phyloP scores from a whole-genome alignment of 64 coral and sea anemone species.

The Stichodactyla mertensii region DNA sequence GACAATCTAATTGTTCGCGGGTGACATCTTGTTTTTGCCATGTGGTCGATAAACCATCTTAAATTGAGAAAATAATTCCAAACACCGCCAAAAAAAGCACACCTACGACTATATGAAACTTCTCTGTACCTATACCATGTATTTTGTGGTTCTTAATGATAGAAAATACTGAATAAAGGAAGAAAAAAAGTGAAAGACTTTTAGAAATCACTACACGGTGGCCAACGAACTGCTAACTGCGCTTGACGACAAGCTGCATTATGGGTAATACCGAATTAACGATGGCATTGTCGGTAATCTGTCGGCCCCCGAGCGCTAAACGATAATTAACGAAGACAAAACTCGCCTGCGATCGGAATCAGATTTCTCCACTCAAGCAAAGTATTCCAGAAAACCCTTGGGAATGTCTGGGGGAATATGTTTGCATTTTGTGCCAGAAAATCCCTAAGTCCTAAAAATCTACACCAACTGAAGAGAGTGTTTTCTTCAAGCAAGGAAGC shows the following conservation, averaged over 20 bases:
- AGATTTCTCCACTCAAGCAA: neutral
- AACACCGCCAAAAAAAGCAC: neutral
- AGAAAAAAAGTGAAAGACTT: neutral
- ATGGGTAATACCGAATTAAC: neutral
- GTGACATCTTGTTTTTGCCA: conserved; percentile 4
- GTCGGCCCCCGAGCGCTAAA: neutral
- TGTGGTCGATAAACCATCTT: neutral
- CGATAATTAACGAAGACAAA: neutral
- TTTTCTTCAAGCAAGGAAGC: conserved; percentile 21
- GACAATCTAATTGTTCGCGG: neutral
- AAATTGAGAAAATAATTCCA: neutral
- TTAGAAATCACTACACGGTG: neutral
- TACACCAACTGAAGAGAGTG: neutral
- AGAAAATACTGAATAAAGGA: neutral
- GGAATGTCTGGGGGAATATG: conserved; percentile 8
- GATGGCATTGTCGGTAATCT: neutral
- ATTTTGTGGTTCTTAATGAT: neutral
- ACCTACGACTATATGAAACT: neutral
- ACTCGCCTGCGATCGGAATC: neutral
- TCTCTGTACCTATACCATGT: neutral
- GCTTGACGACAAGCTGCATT: neutral
- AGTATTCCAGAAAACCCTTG: neutral
- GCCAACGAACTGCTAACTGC: neutral
- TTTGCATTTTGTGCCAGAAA: conserved; percentile 26
- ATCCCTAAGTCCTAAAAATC: neutral